Evolutionary conservation across 2,888 invertebrate genomes (phyloP).

Genomic region (Dendrolimus houi): DNA sequence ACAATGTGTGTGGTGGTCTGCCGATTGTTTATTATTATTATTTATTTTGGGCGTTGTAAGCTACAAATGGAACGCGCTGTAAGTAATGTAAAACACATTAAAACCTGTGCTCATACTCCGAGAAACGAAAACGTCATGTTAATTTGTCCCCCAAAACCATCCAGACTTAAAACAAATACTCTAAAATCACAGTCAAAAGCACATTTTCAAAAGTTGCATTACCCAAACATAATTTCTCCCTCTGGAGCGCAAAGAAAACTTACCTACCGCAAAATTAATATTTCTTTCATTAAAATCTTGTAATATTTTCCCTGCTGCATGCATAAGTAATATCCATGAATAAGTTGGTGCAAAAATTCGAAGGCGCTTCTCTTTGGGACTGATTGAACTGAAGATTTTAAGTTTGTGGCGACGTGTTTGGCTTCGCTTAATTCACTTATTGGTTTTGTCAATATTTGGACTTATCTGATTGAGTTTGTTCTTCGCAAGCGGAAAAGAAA

Average conservation of each 20-base stretch:
- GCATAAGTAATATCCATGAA: slow-evolving; percentile 76
- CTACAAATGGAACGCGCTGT: too few species aligned
- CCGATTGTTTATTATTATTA: too few species aligned
- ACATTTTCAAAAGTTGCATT: slow-evolving; percentile 6
- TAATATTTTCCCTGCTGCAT: slow-evolving; percentile 77
- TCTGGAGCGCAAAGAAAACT: slow-evolving; percentile 67
- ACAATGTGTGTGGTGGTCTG: too few species aligned
- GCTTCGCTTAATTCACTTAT: slow-evolving; percentile 2
- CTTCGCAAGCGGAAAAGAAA: neutral
- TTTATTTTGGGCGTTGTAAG: too few species aligned
- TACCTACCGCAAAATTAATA: slow-evolving; percentile 74
- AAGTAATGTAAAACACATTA: too few species aligned
- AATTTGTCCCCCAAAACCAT: neutral
- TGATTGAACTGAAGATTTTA: slow-evolving; percentile 32
- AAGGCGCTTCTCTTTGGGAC: slow-evolving; percentile 13
- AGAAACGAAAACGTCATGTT: too few species aligned
- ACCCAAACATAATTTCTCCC: slow-evolving; percentile 57
- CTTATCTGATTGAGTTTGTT: slow-evolving; percentile 14
- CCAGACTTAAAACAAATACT: neutral
- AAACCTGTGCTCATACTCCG: too few species aligned
- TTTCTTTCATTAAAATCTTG: slow-evolving; percentile 78
- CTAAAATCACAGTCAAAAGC: neutral
- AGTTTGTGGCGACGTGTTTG: slow-evolving; percentile 4
- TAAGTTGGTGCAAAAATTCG: slow-evolving; percentile 66
- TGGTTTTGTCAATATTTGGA: slow-evolving; percentile 4